phyloP scores from a whole-genome alignment of 2,888 invertebrate genomes.

The Amblyjoppa fuscipennis region DNA sequence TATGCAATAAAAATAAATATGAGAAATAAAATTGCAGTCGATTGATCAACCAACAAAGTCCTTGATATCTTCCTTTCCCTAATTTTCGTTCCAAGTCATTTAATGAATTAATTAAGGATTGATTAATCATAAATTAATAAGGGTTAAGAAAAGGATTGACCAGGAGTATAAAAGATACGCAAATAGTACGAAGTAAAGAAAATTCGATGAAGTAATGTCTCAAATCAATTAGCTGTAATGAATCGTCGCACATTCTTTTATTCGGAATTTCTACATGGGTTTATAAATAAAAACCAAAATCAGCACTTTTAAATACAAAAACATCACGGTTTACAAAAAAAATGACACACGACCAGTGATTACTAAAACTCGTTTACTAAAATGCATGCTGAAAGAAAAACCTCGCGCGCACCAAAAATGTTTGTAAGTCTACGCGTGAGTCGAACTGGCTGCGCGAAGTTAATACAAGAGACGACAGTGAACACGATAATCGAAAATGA shows the following conservation, averaged over 20 bases:
- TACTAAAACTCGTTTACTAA: background rate
- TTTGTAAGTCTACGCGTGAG: background rate
- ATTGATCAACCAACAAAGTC: conserved; percentile 63
- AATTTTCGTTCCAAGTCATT: background rate
- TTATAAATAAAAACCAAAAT: conserved; percentile 7
- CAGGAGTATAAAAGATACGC: background rate
- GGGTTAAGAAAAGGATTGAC: background rate
- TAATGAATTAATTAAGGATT: background rate
- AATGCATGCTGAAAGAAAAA: background rate
- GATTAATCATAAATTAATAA: background rate
- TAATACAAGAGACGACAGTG: background rate
- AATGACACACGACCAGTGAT: background rate
- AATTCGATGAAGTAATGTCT: background rate
- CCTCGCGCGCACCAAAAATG: background rate
- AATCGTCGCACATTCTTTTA: conserved; percentile 20
- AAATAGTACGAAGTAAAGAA: background rate
- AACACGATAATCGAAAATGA: background rate
- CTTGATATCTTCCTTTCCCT: conserved; percentile 18
- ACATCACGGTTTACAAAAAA: background rate
- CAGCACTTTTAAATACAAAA: background rate
- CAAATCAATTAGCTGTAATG: conserved; percentile 1
- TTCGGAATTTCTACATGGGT: conserved; percentile 12
- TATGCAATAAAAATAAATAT: conserved; percentile 85
- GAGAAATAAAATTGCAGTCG: conserved; percentile 77
- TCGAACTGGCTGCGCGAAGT: background rate